These are phyloP conservation scores for Lynx canadensis DNA, from an alignment of 2,113 vertebrate genomes.

Conservation along the genomic window DNA sequence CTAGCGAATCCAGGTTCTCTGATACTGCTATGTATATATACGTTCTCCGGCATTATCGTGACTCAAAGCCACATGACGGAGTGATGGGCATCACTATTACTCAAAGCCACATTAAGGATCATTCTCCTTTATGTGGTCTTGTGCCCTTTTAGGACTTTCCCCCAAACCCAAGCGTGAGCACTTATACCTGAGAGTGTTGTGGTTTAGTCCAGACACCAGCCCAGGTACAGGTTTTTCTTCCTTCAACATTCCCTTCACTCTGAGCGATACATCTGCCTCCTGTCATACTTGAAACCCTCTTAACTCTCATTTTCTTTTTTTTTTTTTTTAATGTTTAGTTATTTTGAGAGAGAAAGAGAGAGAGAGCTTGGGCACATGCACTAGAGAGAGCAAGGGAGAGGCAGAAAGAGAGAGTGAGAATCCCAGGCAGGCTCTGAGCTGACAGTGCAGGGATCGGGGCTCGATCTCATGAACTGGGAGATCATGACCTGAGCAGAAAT, in stretches of 20 bases:
- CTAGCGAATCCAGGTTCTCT: background rate
- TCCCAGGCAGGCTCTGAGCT: too few species aligned
- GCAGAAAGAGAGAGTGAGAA: too few species aligned
- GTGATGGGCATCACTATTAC: background rate
- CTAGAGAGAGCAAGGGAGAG: too few species aligned
- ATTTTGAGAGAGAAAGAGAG: too few species aligned
- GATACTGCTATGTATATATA: accelerated
- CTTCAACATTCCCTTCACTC: background rate
- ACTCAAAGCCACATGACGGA: background rate
- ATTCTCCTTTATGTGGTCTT: background rate
- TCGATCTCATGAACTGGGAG: too few species aligned
- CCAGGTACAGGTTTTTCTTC: background rate
- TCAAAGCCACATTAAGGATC: background rate
- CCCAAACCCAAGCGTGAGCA: background rate
- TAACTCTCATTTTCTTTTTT: background rate
- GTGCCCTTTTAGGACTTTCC: background rate
- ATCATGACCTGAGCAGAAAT: too few species aligned
- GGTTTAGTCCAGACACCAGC: background rate
- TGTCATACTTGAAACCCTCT: background rate
- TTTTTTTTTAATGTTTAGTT: too few species aligned
- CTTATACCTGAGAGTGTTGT: background rate
- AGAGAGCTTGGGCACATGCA: too few species aligned
- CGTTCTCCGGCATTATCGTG: background rate
- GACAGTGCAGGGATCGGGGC: too few species aligned
- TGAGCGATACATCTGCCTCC: background rate